Conservation (phyloP, 2,888 invertebrate species). For the Octonoba sinensis region DNA sequence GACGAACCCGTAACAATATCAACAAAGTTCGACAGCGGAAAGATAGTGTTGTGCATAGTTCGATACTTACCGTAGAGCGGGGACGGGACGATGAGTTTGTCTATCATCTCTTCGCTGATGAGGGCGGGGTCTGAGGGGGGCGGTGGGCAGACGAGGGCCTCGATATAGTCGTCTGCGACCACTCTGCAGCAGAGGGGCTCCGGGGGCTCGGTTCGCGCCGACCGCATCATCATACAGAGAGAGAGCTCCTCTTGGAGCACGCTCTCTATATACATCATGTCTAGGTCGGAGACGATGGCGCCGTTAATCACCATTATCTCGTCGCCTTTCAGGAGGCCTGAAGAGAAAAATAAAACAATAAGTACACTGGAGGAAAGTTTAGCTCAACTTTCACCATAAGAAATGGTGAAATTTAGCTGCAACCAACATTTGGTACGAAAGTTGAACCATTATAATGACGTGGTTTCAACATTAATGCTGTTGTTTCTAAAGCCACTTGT, state of each 20-base stretch:
- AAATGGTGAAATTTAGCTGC: no score
- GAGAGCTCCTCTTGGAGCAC: conserved; percentile 94
- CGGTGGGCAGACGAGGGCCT: conserved; percentile 87
- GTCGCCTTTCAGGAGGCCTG: conserved; percentile 96
- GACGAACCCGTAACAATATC: no score
- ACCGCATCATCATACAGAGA: conserved; percentile 96
- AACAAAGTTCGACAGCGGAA: no score
- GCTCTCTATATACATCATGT: conserved; percentile 99
- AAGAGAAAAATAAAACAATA: background rate
- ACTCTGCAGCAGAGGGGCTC: conserved; percentile 42
- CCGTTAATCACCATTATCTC: conserved; percentile 99
- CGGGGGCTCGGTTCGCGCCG: conserved; percentile 80
- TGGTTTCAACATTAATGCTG: no score
- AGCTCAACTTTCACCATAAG: no score
- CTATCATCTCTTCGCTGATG: conserved; percentile 95
- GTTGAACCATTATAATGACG: no score
- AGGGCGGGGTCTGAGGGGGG: conserved; percentile 88
- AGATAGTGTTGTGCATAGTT: no score
- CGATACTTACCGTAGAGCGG: conserved; percentile 88
- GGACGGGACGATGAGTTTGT: conserved; percentile 95
- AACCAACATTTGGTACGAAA: no score
- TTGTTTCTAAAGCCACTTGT: no score
- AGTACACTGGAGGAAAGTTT: background rate
- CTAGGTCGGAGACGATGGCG: conserved; percentile 96
- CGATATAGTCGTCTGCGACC: conserved; percentile 88